Percentiles rank a stretch among this genome's conserved stretches.
phyloP scores from a whole-genome alignment of 2,797 vertebrate species.

The Acanthis flammea region DNA sequence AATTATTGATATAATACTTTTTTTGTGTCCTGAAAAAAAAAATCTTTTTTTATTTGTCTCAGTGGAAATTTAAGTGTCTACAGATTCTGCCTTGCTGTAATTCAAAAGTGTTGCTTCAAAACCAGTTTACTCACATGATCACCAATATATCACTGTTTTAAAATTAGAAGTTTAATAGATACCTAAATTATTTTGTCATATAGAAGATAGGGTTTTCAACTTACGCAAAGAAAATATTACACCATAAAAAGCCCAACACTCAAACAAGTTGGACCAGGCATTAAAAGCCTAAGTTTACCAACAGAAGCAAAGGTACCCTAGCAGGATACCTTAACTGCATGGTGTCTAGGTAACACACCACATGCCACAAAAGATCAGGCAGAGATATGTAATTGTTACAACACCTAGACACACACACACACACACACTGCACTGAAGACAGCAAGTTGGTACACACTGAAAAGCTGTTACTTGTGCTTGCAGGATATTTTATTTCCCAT shows the following conservation, averaged over 20 bases:
- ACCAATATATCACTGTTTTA: neutral
- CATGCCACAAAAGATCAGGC: neutral
- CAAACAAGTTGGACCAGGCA: neutral
- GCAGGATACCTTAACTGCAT: neutral
- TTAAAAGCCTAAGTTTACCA: neutral
- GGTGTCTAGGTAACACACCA: neutral
- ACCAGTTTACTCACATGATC: neutral
- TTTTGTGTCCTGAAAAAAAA: neutral
- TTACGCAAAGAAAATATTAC: neutral
- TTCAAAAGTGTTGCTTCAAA: neutral
- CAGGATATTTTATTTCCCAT: neutral
- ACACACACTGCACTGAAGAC: neutral
- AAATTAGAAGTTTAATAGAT: neutral
- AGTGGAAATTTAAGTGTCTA: neutral
- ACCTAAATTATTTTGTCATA: neutral
- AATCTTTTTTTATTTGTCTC: neutral
- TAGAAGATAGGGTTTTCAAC: neutral
- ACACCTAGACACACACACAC: neutral
- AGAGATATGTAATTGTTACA: neutral
- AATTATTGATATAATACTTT: neutral
- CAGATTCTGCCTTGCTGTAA: neutral
- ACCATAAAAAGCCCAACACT: neutral
- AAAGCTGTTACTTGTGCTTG: neutral
- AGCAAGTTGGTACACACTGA: neutral
- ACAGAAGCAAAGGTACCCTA: neutral